These are phyloP conservation scores for Daphoenositta chrysoptera DNA, from an alignment of 2,113 vertebrate genomes.

Conservation along the genomic window DNA sequence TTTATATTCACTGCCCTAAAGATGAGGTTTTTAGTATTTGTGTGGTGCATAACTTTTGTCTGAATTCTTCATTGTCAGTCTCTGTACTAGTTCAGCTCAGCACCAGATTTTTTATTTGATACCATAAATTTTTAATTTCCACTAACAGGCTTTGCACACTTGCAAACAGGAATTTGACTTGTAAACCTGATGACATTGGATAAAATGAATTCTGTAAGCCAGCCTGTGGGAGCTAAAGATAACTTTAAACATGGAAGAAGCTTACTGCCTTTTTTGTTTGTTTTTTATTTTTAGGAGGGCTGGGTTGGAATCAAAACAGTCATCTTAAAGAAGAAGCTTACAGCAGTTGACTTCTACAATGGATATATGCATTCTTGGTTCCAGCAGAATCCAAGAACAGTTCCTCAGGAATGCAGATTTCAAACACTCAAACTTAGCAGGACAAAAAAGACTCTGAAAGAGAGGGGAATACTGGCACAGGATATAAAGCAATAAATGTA, in stretches of 20 bases:
- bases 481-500: neutral
- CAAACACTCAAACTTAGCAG: conserved; percentile 69
- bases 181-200: neutral
- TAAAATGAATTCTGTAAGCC: neutral
- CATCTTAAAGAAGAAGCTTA: conserved; percentile 82
- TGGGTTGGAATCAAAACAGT: conserved; percentile 87
- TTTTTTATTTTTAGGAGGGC: conserved; percentile 76
- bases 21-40: neutral
- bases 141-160: neutral
- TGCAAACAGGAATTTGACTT: neutral
- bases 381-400: conserved; percentile 20
- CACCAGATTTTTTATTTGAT: neutral
- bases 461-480: neutral
- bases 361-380: conserved; percentile 87
- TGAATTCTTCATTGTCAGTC: neutral
- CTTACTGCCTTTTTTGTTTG: neutral
- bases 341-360: conserved; percentile 91
- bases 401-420: conserved; percentile 71
- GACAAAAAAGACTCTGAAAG: conserved; percentile 12
- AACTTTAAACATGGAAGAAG: neutral
- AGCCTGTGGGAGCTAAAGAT: neutral
- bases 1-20: neutral
- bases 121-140: neutral
- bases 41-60: neutral
- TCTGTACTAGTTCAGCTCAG: neutral